Percentiles rank a stretch among this genome's conserved stretches.
Conservation (phyloP, 2,888 invertebrate genomes). For the Tetragonisca angustula region DNA sequence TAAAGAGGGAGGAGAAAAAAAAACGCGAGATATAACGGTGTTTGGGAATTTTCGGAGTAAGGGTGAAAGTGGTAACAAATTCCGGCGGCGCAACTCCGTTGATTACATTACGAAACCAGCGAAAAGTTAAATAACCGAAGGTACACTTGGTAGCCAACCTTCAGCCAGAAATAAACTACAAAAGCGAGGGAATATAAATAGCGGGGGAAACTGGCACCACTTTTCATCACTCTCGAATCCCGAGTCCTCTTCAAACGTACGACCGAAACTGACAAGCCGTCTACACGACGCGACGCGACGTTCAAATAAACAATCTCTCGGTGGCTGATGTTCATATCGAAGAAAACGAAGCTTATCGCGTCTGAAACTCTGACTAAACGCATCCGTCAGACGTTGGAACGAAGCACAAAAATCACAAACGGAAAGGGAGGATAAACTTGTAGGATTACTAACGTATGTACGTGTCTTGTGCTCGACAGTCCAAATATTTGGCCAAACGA, state of each 20-base stretch:
- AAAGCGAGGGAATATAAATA: slow-evolving; percentile 35
- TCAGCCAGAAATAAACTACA: slow-evolving; percentile 5
- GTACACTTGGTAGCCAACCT: slow-evolving; percentile 4
- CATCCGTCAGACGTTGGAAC: not conserved
- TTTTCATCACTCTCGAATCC: slow-evolving; percentile 35
- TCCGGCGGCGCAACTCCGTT: not conserved
- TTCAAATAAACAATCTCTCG: slow-evolving; percentile 44
- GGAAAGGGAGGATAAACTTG: slow-evolving; percentile 19
- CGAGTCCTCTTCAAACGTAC: slow-evolving; percentile 40
- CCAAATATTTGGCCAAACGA: slow-evolving; percentile 79
- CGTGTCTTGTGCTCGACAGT: slow-evolving; percentile 64
- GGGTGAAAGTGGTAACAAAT: slow-evolving; percentile 14
- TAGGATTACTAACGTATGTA: slow-evolving; percentile 20
- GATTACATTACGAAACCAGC: not conserved
- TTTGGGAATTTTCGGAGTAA: not conserved
- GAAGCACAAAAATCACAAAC: not conserved
- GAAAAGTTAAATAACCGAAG: slow-evolving; percentile 25
- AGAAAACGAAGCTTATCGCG: slow-evolving; percentile 43
- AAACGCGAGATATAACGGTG: not conserved
- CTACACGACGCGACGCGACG: not conserved
- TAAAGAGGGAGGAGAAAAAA: too few species aligned
- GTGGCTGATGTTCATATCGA: slow-evolving; percentile 32
- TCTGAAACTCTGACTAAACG: not conserved
- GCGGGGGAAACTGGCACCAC: slow-evolving; percentile 26
- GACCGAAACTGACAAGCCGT: slow-evolving; percentile 2